These are phyloP conservation scores for Corythucha ciliata DNA, from an alignment of 2,888 invertebrate genomes.

Conservation along the genomic window DNA sequence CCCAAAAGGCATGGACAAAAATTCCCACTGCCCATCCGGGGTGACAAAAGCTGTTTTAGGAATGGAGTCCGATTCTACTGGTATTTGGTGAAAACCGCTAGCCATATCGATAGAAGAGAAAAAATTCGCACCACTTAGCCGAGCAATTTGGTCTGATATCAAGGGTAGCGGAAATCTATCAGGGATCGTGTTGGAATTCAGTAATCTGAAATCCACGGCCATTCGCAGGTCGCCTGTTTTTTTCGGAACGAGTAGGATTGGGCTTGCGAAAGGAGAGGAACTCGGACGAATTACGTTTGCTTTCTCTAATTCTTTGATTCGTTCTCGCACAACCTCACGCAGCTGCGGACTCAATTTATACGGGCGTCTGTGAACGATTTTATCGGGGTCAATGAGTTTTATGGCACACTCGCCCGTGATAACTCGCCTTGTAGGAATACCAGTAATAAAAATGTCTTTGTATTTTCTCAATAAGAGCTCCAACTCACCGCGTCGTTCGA, in stretches of 20 bases:
- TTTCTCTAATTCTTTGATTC: slow-evolving; percentile 2
- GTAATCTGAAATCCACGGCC: slow-evolving; percentile 11
- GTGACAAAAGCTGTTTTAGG: slow-evolving; percentile 15
- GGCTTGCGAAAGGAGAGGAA: slow-evolving; percentile 20
- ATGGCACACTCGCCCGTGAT: slow-evolving; percentile 8
- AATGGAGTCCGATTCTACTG: slow-evolving; percentile 12
- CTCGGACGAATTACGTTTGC: slow-evolving; percentile 16
- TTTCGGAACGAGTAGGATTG: slow-evolving; percentile 14
- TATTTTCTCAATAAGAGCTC: not conserved
- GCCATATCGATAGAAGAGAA: slow-evolving; percentile 15
- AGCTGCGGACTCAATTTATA: slow-evolving; percentile 12
- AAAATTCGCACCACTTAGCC: slow-evolving; percentile 12
- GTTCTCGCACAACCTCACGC: slow-evolving; percentile 12
- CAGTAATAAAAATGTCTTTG: not conserved
- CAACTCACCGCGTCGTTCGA: not conserved
- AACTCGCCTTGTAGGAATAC: slow-evolving; percentile 11
- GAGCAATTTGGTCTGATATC: slow-evolving; percentile 22
- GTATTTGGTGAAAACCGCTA: slow-evolving; percentile 11
- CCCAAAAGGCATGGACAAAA: slow-evolving; percentile 15
- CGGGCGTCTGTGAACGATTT: slow-evolving; percentile 12
- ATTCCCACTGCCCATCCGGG: slow-evolving; percentile 13
- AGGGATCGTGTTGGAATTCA: slow-evolving; percentile 10
- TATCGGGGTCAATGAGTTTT: slow-evolving; percentile 11
- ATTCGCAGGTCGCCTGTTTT: slow-evolving; percentile 10
- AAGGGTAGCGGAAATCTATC: slow-evolving; percentile 10